Conservation (phyloP, 2,888 invertebrate species). For the Chymomyza caudatula region DNA sequence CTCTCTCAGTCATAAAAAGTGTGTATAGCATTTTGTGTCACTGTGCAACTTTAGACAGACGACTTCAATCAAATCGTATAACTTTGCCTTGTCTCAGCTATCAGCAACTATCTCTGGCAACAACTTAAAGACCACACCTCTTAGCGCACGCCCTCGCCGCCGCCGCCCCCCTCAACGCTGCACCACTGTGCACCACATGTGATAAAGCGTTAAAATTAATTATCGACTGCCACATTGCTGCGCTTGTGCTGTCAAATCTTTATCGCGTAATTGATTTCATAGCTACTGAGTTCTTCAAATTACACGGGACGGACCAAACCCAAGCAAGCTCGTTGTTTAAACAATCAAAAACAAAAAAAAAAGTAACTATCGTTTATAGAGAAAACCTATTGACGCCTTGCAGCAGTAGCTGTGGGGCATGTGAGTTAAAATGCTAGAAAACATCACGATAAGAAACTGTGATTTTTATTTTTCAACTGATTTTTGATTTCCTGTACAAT, state of each 20-base stretch:
- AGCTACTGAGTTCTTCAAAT: slow-evolving; percentile 69
- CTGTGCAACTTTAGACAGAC: slow-evolving; percentile 54
- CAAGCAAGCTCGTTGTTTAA: slow-evolving; percentile 47
- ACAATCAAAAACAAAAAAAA: slow-evolving; percentile 29
- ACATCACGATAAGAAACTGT: slow-evolving; percentile 72
- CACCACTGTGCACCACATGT: slow-evolving; percentile 57
- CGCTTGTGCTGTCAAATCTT: slow-evolving; percentile 72
- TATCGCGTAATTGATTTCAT: slow-evolving; percentile 73
- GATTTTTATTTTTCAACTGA: slow-evolving; percentile 72
- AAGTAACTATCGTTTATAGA: not conserved
- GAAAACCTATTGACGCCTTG: slow-evolving; percentile 20
- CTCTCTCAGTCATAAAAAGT: not conserved
- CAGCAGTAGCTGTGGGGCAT: slow-evolving; percentile 28
- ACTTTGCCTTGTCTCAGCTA: slow-evolving; percentile 34
- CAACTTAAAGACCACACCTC: not conserved
- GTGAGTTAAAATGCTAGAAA: slow-evolving; percentile 63
- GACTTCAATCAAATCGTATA: slow-evolving; percentile 68
- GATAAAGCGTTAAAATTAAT: slow-evolving; percentile 73
- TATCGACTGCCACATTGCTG: slow-evolving; percentile 70
- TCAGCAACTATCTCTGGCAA: slow-evolving; percentile 44
- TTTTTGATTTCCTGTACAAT: slow-evolving; percentile 75
- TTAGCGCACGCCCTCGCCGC: slow-evolving; percentile 1
- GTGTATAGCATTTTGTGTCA: slow-evolving; percentile 1
- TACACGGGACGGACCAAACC: slow-evolving; percentile 50
- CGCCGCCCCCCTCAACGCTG: not conserved